phyloP scores from a whole-genome alignment of 2,113 vertebrate species.

The Lota lota region DNA sequence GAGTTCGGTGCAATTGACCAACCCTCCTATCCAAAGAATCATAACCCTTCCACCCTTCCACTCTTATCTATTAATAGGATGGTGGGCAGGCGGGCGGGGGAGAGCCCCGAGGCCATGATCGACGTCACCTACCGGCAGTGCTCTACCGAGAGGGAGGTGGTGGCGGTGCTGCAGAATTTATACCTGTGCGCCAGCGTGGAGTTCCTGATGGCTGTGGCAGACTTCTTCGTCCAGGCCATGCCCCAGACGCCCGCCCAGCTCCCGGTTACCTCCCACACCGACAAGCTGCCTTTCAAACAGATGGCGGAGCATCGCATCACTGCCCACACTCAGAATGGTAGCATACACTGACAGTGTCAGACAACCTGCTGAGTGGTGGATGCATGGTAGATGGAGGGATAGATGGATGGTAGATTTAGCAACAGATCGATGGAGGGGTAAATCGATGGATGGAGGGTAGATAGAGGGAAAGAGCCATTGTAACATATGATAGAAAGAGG shows the following conservation, averaged over 20 bases:
- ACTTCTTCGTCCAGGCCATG: conserved; percentile 90
- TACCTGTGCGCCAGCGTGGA: conserved; percentile 95
- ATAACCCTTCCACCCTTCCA: no score
- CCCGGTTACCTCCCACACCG: neutral
- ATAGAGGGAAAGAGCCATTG: no score
- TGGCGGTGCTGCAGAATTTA: conserved; percentile 84
- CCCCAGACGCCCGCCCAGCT: conserved; percentile 51
- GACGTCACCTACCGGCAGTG: conserved; percentile 82
- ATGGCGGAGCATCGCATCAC: conserved; percentile 56
- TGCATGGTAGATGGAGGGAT: neutral
- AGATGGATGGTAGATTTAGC: no score
- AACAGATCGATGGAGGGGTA: no score
- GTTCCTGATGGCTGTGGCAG: conserved; percentile 88
- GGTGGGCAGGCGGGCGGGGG: conserved; percentile 80
- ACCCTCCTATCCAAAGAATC: no score
- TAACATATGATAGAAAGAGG: no score
- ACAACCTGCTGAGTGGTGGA: neutral
- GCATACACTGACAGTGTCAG: neutral
- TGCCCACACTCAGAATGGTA: conserved; percentile 52
- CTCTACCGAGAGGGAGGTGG: conserved; percentile 64
- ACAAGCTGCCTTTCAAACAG: conserved; percentile 75
- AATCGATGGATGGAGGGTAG: no score
- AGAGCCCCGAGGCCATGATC: conserved; percentile 77
- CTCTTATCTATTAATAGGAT: conserved; percentile 74
- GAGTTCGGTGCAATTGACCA: no score